These are phyloP conservation scores for Pyralis farinalis DNA, from an alignment of 2,888 invertebrate genomes.

Conservation along the genomic window DNA sequence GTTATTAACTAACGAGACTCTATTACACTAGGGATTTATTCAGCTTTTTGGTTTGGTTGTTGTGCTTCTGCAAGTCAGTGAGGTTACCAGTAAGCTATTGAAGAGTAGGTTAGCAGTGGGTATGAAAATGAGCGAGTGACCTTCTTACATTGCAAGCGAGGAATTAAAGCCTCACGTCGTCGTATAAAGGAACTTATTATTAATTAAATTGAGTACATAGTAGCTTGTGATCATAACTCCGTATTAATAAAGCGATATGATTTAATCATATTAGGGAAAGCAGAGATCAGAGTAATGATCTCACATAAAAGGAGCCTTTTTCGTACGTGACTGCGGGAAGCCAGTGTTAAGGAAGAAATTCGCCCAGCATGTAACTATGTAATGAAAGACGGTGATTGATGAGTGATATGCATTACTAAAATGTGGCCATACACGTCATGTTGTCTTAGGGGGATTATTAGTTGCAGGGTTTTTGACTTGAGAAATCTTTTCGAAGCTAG, in stretches of 20 bases:
- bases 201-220: too few relatives aligned
- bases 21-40: too few relatives aligned
- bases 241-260: neutral
- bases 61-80: too few relatives aligned
- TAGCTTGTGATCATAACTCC: neutral
- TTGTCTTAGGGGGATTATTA: neutral
- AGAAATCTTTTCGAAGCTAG: too few relatives aligned
- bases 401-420: neutral
- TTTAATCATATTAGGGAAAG: slow-evolving; percentile 5
- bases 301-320: slow-evolving; percentile 1
- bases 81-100: too few relatives aligned
- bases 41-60: too few relatives aligned
- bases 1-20: too few relatives aligned
- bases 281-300: neutral
- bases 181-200: too few relatives aligned
- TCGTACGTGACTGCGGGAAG: slow-evolving; percentile 7
- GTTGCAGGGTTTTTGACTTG: neutral
- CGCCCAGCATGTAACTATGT: neutral
- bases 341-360: slow-evolving; percentile 1
- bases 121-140: too few relatives aligned
- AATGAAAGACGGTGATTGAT: slow-evolving; percentile 4
- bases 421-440: neutral
- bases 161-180: too few relatives aligned
- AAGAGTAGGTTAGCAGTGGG: too few relatives aligned
- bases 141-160: too few relatives aligned